phyloP scores from a whole-genome alignment of 2,888 invertebrate genomes.

The Tholera decimalis region DNA sequence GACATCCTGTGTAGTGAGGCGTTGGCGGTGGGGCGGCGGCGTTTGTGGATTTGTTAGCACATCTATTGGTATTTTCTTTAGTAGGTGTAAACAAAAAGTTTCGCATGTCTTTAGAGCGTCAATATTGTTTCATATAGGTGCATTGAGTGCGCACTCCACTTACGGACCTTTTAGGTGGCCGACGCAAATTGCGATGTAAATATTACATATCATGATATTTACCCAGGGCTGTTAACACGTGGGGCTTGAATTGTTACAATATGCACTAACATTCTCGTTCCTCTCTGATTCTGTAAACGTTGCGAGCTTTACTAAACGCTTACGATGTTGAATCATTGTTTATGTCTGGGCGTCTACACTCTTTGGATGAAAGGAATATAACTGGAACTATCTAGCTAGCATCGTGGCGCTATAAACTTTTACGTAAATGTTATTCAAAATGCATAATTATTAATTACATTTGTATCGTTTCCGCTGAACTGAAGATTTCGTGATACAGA shows the following conservation, averaged over 20 bases:
- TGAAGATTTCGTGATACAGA: conserved; percentile 1
- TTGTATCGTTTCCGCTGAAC: conserved; percentile 1
- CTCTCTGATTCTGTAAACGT: conserved; percentile 50
- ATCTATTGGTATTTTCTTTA: conserved; percentile 85
- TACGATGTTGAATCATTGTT: conserved; percentile 64
- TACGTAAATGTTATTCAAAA: conserved; percentile 37
- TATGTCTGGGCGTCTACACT: conserved; percentile 62
- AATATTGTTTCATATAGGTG: conserved; percentile 73
- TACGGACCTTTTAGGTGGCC: conserved; percentile 67
- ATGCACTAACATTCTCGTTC: conserved; percentile 48
- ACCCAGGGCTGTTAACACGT: conserved; percentile 48
- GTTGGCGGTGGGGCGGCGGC: conserved; percentile 75
- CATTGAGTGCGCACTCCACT: conserved; percentile 67
- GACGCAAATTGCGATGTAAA: conserved; percentile 74
- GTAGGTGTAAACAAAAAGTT: conserved; percentile 83
- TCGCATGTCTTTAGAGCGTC: conserved; percentile 76
- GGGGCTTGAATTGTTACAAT: conserved; percentile 55
- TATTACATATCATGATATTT: conserved; percentile 70
- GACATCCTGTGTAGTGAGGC: conserved; percentile 83
- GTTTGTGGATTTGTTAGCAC: conserved; percentile 89
- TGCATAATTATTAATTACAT: background rate
- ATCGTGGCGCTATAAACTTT: conserved; percentile 8
- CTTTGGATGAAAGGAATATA: conserved; percentile 40
- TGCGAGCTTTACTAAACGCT: conserved; percentile 50
- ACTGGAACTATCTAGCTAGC: conserved; percentile 20